Percentiles rank a stretch among this genome's conserved stretches.
phyloP scores from a whole-genome alignment of 2,113 vertebrate genomes.

The Myotis brandtii region DNA sequence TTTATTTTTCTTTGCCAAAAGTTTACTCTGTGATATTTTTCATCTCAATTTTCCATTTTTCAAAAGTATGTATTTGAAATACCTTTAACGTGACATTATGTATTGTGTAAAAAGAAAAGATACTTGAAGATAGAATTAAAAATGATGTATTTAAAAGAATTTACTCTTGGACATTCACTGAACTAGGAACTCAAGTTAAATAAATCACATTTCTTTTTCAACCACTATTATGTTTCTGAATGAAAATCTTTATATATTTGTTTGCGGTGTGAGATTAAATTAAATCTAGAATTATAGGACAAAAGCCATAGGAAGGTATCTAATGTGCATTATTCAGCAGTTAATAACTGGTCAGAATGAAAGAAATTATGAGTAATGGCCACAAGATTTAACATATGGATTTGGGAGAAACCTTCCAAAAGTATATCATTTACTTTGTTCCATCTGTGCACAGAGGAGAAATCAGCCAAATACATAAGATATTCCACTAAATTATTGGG shows the following conservation, averaged over 20 bases:
- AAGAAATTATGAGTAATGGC: background rate
- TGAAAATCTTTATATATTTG: constrained; percentile 52
- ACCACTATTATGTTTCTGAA: constrained; percentile 15
- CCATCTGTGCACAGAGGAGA: constrained; percentile 50
- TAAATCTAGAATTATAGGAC: constrained; percentile 38
- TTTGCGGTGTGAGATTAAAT: background rate
- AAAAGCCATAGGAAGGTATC: background rate
- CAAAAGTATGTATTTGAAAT: background rate
- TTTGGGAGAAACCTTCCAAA: constrained; percentile 28
- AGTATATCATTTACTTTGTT: constrained; percentile 40
- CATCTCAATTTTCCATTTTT: background rate
- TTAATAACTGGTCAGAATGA: background rate
- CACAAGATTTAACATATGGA: background rate
- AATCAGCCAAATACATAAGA: constrained; percentile 42
- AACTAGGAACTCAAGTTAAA: constrained; percentile 18
- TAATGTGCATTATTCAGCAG: background rate
- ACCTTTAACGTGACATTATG: background rate
- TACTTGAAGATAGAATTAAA: background rate
- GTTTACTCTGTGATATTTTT: background rate
- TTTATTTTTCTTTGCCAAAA: background rate
- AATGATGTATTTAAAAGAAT: background rate
- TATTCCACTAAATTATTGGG: constrained; percentile 48
- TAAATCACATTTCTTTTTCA: constrained; percentile 21
- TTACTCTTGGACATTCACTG: background rate
- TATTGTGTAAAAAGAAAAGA: background rate